Evolutionary conservation across 2,797 vertebrate species (phyloP), one percentile per base, ranked within the genome.

Genomic region (Mus minutoides): DNA sequence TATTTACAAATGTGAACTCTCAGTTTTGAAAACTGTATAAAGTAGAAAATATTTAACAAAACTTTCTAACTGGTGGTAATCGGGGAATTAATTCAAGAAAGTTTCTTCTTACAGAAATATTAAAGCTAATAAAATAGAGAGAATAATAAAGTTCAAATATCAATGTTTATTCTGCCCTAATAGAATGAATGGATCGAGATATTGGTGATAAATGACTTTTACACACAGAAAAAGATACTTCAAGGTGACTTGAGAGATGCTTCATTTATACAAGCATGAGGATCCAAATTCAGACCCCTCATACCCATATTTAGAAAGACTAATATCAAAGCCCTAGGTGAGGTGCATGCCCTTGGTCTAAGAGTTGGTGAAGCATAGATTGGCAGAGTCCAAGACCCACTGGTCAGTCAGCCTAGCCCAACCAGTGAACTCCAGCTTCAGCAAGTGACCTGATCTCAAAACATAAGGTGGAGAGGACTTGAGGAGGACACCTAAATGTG

Each of bases 91-190:
- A 54, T n/a, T 69, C 62, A 40, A 29, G 16, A 31, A 84, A n/a
- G 16, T 56, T 62, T 8, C 19, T 85, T 7, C 82, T 60, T 75
- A 62, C 6, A 76, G 54, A 96, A 77, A 58, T 69, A 88, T n/a
- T 24, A 13, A 6, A 92, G 31, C 2, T 90, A 80, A 67, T 71
- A 88, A 79, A 79, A 37, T 58, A 79, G 43, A 78, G 37, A 10
- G 49, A 43, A 91, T 46, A 24, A 92, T 37, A 78, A 91, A 87
- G 43, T 91, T 86, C 80, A 94, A 84, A 62, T 75, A 86, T 52
- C 4, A 21, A 31, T 21, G 60, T 34, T 92, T 67, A 71, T 71
- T 9, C 12, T 52, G 77, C 10, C 73, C 43, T 87, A 43, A 75
- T 54, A 87, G 24, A 92, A 76, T 88, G 64, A 83, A 83, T 46